Conservation (phyloP, 2,113 vertebrate genomes). For the Strix aluco region DNA sequence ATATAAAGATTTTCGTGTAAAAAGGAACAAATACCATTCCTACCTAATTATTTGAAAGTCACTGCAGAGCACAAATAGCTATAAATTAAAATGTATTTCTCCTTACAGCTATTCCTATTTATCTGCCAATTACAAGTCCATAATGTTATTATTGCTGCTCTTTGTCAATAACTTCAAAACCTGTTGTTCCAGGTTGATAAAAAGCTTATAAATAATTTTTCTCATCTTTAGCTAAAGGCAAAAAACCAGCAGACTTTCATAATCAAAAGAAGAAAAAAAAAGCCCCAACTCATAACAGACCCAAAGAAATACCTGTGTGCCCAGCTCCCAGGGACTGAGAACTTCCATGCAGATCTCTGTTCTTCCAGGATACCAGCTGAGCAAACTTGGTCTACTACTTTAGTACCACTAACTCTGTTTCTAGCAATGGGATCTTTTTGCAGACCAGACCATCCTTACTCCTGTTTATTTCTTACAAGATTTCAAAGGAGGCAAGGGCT, state of each 20-base stretch:
- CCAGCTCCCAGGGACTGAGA: not conserved
- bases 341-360: not conserved
- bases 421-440: not conserved
- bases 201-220: slow-evolving; percentile 11
- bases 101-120: not conserved
- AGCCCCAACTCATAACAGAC: not conserved
- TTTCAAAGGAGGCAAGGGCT: not conserved
- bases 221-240: not conserved
- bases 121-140: not conserved
- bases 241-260: not conserved
- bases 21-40: not conserved
- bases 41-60: not conserved
- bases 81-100: slow-evolving; percentile 21
- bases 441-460: not conserved
- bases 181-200: not conserved
- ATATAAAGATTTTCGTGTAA: slow-evolving; percentile 1
- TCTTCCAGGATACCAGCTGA: not conserved
- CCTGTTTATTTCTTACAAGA: not conserved
- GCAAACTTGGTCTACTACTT: not conserved
- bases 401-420: not conserved
- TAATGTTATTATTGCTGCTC: not conserved
- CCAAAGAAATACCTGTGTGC: slow-evolving; percentile 65
- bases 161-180: not conserved
- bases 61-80: not conserved
- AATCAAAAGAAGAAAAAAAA: not conserved